These are phyloP conservation scores for Microctenopoma lineatum DNA, from an alignment of 2,797 vertebrate species.

Conservation along the genomic window DNA sequence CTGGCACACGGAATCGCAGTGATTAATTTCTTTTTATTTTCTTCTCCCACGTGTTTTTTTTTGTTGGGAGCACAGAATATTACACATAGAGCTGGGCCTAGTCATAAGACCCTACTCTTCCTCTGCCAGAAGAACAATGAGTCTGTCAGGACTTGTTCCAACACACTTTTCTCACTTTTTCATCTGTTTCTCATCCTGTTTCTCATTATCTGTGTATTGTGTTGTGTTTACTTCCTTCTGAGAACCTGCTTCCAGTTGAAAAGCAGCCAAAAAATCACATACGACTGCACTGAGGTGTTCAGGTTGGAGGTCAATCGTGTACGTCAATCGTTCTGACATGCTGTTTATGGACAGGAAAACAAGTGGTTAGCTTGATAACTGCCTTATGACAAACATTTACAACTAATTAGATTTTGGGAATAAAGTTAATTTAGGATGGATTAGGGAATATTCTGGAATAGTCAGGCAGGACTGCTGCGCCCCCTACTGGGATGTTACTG, in stretches of 20 bases:
- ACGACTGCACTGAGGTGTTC: slow-evolving; percentile 39
- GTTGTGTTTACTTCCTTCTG: slow-evolving; percentile 6
- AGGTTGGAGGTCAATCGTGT: slow-evolving; percentile 25
- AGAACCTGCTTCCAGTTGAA: slow-evolving; percentile 28
- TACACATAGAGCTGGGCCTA: background rate
- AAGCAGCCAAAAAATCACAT: slow-evolving; percentile 46
- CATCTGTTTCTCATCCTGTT: slow-evolving; percentile 4
- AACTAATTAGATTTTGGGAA: slow-evolving; percentile 18
- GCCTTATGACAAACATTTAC: slow-evolving; percentile 16
- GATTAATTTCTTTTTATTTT: slow-evolving; percentile 51
- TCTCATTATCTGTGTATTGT: slow-evolving; percentile 17
- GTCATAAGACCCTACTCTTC: slow-evolving; percentile 29
- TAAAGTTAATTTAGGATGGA: slow-evolving; percentile 32
- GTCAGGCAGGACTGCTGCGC: slow-evolving; percentile 65
- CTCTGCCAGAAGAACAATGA: slow-evolving; percentile 41
- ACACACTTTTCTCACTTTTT: slow-evolving; percentile 14
- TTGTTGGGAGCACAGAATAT: slow-evolving; percentile 27
- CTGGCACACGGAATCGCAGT: slow-evolving; percentile 30
- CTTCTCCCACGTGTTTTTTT: slow-evolving; percentile 42
- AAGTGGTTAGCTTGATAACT: background rate
- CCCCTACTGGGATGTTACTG: slow-evolving; percentile 79
- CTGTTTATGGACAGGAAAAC: background rate
- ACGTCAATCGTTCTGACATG: background rate
- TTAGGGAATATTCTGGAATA: slow-evolving; percentile 32
- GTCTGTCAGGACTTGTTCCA: slow-evolving; percentile 21